Evolutionary conservation across 2,113 vertebrate species (phyloP).

Genomic region (Pogona vitticeps): DNA sequence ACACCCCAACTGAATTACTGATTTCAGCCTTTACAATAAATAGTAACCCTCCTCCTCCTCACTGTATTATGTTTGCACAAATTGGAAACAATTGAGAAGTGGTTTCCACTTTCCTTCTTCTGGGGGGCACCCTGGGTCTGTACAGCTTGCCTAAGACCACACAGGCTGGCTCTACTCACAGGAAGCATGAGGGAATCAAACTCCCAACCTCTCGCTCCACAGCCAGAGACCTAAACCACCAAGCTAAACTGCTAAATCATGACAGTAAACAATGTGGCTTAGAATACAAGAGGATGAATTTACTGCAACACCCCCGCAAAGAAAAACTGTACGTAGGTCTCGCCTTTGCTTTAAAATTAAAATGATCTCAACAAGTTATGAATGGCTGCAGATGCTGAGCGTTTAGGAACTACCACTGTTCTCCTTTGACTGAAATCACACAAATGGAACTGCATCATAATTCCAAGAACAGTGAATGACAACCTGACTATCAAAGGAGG

Average conservation of each 20-base stretch:
- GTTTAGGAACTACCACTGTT: background rate
- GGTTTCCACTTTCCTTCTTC: too few relatives aligned
- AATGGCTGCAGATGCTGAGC: background rate
- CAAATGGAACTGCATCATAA: background rate
- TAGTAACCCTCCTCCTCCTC: too few relatives aligned
- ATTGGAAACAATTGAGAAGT: too few relatives aligned
- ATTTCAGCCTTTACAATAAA: background rate
- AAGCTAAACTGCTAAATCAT: background rate
- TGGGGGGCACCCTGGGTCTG: too few relatives aligned
- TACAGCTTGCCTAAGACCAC: too few relatives aligned
- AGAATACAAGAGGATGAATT: background rate
- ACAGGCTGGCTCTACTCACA: too few relatives aligned
- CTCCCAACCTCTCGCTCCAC: too few relatives aligned
- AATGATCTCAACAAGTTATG: background rate
- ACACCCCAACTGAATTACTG: background rate
- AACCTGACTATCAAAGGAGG: constrained; percentile 14
- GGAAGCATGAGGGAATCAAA: too few relatives aligned
- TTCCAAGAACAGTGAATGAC: background rate
- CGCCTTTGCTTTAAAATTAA: background rate
- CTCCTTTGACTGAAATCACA: constrained; percentile 12
- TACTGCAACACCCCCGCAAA: background rate
- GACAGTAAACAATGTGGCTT: background rate
- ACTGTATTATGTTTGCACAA: background rate
- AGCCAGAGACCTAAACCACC: too few relatives aligned
- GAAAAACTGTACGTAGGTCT: background rate